Evolutionary conservation across 2,888 invertebrate genomes (phyloP), one percentile per base, ranked within the genome.

Genomic region (Apotomis turbidana): DNA sequence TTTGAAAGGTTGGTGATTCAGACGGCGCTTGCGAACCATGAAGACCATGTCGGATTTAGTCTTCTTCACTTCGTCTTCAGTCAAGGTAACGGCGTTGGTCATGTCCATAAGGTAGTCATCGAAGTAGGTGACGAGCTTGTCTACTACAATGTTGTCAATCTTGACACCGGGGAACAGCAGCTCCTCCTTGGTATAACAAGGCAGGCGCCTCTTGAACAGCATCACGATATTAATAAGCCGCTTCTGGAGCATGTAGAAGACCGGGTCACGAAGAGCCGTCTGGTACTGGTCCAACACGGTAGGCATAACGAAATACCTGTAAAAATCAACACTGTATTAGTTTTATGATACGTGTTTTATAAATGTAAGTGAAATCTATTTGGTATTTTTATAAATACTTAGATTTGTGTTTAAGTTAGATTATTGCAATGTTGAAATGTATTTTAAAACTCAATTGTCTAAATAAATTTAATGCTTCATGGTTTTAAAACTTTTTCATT

Each of bases 211-310:
- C 82, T 95, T 95, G 93, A 95, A 96, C 62, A 95, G 91, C 76
- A 91, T 86, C 82, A 95, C 94, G 61, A 93, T 90, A 72, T 94
- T 85, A 61, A 94, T 81, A 74, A 96, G 90, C 72, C 95, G 94
- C 85, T 96, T 95, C 83, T 95, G 95, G 73, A 96, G 88, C 76
- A 94, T 94, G 85, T 95, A 97, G 94, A 96, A 96, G 60, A 95
- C 93, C 36, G 97, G 97, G 83, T 97, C 97, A 76, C 96, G 95
- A 76, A 96, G 87, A 78, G 95, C 94, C 5, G 96, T 96, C 80
- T 95, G 94, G 81, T 94, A 95, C 76, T 93, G 91, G 79, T 96
- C 95, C 76, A 96, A 87, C 2, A 95, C 91, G 8, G 95, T 91
- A n/a, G 96, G 95, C 6, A 90, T 83, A 3, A 94, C 88, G 76